Percentiles rank a stretch among this genome's conserved stretches.
These are phyloP conservation scores for Lomographa bimaculata DNA, from an alignment of 2,888 invertebrate genomes.

Conservation along the genomic window DNA sequence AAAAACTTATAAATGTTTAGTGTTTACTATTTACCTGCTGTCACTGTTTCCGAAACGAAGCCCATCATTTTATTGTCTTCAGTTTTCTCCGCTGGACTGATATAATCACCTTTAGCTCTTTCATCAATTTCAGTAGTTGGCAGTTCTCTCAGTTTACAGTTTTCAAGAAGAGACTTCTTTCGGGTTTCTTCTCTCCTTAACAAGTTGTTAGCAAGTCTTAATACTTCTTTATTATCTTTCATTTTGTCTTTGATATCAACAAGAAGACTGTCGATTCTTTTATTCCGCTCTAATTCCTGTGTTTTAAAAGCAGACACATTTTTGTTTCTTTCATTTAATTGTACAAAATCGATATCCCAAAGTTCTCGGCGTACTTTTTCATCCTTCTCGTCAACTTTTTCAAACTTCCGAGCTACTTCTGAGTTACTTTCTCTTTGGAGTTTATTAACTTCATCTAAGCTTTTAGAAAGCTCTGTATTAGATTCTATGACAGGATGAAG, in stretches of 20 bases:
- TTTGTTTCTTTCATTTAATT: slow-evolving; percentile 44
- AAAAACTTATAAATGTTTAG: neutral
- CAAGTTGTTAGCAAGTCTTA: slow-evolving; percentile 65
- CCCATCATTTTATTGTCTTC: slow-evolving; percentile 1
- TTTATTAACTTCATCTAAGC: slow-evolving; percentile 17
- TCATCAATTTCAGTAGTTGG: slow-evolving; percentile 43
- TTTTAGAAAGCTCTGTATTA: slow-evolving; percentile 21
- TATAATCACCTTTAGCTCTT: slow-evolving; percentile 60
- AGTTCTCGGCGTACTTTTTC: slow-evolving; percentile 52
- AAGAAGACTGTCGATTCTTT: slow-evolving; percentile 64
- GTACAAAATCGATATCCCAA: slow-evolving; percentile 54
- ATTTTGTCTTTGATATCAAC: slow-evolving; percentile 70
- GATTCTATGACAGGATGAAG: slow-evolving; percentile 53
- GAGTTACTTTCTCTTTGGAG: slow-evolving; percentile 13
- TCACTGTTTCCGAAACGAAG: neutral
- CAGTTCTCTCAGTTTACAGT: slow-evolving; percentile 38
- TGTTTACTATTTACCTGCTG: slow-evolving; percentile 15
- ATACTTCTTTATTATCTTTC: slow-evolving; percentile 73
- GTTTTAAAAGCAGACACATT: slow-evolving; percentile 47
- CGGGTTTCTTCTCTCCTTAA: slow-evolving; percentile 58
- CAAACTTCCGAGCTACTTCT: slow-evolving; percentile 1
- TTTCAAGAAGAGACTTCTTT: slow-evolving; percentile 40
- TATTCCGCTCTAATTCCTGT: slow-evolving; percentile 54
- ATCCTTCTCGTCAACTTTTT: slow-evolving; percentile 24
- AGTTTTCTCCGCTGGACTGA: slow-evolving; percentile 23